A percentile compares a stretch with the other conserved stretches of the same genome.
Conservation (phyloP, 2,888 invertebrate genomes). For the Cryptosula pallasiana region DNA sequence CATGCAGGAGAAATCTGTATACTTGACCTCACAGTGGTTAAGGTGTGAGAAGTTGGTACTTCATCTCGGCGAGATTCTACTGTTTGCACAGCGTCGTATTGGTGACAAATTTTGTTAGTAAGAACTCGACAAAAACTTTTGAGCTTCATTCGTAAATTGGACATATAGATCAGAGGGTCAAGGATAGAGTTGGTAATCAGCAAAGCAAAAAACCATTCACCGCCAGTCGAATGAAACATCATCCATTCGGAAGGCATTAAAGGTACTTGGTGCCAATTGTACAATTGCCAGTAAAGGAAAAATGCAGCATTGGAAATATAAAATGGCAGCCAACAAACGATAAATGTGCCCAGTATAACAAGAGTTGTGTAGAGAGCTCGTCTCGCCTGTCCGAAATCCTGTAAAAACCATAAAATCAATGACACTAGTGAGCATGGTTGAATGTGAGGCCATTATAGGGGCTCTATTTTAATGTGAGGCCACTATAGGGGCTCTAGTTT, state of each 20-base stretch:
- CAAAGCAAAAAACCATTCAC: slow-evolving; percentile 28
- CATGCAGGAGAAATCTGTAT: background rate
- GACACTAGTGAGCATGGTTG: too few relatives aligned
- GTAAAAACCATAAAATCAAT: background rate
- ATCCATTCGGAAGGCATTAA: too few relatives aligned
- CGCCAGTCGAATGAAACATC: too few relatives aligned
- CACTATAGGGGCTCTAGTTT: too few relatives aligned
- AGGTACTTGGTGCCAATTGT: too few relatives aligned
- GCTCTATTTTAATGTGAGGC: too few relatives aligned
- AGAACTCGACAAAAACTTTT: background rate
- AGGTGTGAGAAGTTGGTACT: background rate
- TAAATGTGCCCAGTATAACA: slow-evolving; percentile 31
- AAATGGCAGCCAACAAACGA: slow-evolving; percentile 31
- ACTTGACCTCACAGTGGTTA: background rate
- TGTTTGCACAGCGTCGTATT: background rate
- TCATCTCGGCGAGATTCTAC: background rate
- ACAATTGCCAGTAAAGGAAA: too few relatives aligned
- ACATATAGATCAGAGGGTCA: slow-evolving; percentile 31
- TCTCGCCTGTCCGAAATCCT: slow-evolving; percentile 13
- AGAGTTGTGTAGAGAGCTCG: slow-evolving; percentile 30
- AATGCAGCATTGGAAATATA: slow-evolving; percentile 25
- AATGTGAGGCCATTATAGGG: too few relatives aligned
- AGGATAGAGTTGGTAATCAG: slow-evolving; percentile 29
- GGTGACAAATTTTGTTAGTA: background rate
- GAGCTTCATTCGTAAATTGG: background rate